Percentiles rank a stretch among this genome's conserved stretches.
These are phyloP conservation scores for Ceriagrion tenellum DNA, from an alignment of 2,888 invertebrate species.

Conservation along the genomic window DNA sequence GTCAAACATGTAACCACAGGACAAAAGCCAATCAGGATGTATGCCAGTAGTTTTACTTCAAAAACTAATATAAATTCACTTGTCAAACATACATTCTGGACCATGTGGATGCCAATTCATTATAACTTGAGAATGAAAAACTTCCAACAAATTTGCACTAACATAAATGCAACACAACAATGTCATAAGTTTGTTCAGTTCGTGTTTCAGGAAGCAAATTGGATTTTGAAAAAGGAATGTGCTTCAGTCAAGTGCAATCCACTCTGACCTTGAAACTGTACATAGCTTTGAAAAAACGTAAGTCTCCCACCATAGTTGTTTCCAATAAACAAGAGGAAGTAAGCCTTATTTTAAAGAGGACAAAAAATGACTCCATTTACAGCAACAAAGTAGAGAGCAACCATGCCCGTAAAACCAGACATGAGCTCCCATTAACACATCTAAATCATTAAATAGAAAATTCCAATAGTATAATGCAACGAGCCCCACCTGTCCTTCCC, in stretches of 20 bases:
- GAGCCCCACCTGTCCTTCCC: slow-evolving; percentile 63
- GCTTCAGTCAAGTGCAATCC: neutral
- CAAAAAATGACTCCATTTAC: neutral
- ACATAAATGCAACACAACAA: neutral
- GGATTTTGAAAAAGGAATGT: neutral
- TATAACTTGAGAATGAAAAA: neutral
- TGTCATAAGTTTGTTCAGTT: neutral
- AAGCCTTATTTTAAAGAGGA: neutral
- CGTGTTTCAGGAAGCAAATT: neutral
- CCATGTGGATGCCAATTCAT: neutral
- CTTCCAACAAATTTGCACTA: neutral
- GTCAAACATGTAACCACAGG: neutral
- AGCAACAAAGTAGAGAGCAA: neutral
- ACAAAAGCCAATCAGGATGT: neutral
- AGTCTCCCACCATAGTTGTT: neutral
- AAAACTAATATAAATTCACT: neutral
- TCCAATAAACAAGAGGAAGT: neutral
- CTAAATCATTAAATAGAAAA: neutral
- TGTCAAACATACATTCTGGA: neutral
- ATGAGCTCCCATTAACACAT: neutral
- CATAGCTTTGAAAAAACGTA: neutral
- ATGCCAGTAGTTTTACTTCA: neutral
- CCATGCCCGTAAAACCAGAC: neutral
- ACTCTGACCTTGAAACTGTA: neutral
- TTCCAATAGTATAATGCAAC: neutral